Conservation (phyloP, 2,888 invertebrate species). For the Polydrusus cervinus region DNA sequence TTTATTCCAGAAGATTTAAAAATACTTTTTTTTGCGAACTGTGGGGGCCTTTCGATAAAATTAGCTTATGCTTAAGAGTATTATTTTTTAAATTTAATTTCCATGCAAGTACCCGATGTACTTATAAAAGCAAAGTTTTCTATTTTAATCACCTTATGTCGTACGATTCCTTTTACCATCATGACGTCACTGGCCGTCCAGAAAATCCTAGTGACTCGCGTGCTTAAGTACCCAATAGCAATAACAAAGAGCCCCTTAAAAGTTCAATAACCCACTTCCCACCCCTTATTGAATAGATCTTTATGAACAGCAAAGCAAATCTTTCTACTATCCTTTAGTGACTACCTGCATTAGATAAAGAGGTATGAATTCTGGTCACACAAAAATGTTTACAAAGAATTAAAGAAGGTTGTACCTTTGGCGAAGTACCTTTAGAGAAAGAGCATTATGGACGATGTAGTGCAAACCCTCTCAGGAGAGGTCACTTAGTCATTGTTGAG, state of each 20-base stretch:
- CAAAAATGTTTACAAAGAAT: background rate
- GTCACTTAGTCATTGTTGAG: background rate
- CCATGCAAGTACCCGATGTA: no score
- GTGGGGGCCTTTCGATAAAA: no score
- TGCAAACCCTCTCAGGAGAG: constrained; percentile 3
- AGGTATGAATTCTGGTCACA: background rate
- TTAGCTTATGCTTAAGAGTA: no score
- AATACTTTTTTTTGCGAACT: no score
- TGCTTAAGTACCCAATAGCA: no score
- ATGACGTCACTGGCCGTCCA: background rate
- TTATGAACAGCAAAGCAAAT: background rate
- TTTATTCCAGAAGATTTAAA: no score
- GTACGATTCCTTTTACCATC: background rate
- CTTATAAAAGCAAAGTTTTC: background rate
- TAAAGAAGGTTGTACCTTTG: background rate
- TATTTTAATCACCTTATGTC: background rate
- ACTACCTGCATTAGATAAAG: background rate
- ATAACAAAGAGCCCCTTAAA: background rate
- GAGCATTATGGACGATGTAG: background rate
- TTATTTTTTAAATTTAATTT: no score
- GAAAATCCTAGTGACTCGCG: background rate
- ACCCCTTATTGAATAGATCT: background rate
- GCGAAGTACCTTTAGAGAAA: constrained; percentile 1
- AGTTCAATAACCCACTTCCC: constrained; percentile 13
- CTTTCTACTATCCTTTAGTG: background rate